Evolutionary conservation across 1,140 invertebrate species (phyloP).

Genomic region (Nasonia vitripennis): DNA sequence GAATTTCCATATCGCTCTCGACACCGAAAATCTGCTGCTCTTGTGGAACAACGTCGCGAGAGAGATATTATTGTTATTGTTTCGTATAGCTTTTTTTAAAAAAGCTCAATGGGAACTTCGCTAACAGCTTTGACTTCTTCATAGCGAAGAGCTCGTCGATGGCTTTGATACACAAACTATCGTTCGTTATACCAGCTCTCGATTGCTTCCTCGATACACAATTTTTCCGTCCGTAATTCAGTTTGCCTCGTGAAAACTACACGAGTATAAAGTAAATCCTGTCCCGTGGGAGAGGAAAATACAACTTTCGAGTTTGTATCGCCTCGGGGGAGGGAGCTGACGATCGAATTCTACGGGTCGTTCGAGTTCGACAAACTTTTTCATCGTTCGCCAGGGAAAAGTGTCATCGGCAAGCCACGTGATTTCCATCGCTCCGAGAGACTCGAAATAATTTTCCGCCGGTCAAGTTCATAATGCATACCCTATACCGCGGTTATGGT

Average conservation of each 20-base stretch:
- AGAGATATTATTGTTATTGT: not conserved
- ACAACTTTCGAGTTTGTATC: not conserved
- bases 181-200: not conserved
- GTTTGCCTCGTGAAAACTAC: not conserved
- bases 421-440: not conserved
- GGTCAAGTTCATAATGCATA: not conserved
- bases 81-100: not conserved
- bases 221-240: not conserved
- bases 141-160: too few species aligned
- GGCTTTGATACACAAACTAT: too few species aligned
- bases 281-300: not conserved
- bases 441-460: not conserved
- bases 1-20: slow-evolving; percentile 41
- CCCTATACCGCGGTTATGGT: too few species aligned
- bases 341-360: not conserved
- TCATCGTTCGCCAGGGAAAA: not conserved
- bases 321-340: too few species aligned
- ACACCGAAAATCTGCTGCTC: not conserved
- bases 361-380: not conserved
- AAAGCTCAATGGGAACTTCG: slow-evolving; percentile 20
- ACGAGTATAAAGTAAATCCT: not conserved
- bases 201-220: not conserved
- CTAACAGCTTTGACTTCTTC: too few species aligned
- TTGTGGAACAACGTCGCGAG: not conserved
- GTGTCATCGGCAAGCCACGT: slow-evolving; percentile 10